Base-by-base conservation (phyloP, 1,140 invertebrate genomes). In the Hypsibius dujardini region DNA sequence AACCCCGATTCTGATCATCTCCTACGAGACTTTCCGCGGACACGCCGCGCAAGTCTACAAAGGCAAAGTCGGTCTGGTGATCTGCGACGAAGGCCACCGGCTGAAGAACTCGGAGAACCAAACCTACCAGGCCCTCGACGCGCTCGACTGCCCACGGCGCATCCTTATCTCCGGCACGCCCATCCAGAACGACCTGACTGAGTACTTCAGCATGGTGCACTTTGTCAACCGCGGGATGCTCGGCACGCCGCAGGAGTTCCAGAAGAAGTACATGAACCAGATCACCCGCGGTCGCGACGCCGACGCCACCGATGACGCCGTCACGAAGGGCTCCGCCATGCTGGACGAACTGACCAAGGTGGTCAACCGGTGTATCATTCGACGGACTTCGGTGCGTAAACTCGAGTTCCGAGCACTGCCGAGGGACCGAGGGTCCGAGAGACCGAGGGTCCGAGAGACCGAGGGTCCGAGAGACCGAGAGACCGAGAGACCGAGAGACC, bases 21-120 rank as follows among this genome's bases (percentile, higher is more conserved):
- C 94, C 46, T 99, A 99, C 80, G 96, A 99, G 82, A 97, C 95
- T 1, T 98, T 99, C 78, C 86, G 95, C 71, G 85, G 96, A 71
- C 95, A 99, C 79, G 84, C 89, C 0, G 81, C 87, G 62, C 88
- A 92, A 69, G 82, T 98, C 50, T 89, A 95, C 77, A 86, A 87
- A 73, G 87, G 88, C 70, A 89, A 95, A 82, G 88, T 98, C 60
- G 96, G 95, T 46, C 83, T 98, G 47, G 89, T 98, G 0, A 84
- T 99, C 1, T 99, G 96, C 82, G 95, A 99, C 81, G 96, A 96
- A 83, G 93, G 94, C 1, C 94, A 97, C 81, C 84, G 93, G 56
- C 80, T 99, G 45, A 99, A 99, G 79, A 99, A 99, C 80, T 89
- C 87, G 76, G 95, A 99, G 77, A 98, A 97, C 82, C 92, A 95